Evolutionary conservation across 2,797 vertebrate species (phyloP).

Genomic region (Pachyuromys duprasi): DNA sequence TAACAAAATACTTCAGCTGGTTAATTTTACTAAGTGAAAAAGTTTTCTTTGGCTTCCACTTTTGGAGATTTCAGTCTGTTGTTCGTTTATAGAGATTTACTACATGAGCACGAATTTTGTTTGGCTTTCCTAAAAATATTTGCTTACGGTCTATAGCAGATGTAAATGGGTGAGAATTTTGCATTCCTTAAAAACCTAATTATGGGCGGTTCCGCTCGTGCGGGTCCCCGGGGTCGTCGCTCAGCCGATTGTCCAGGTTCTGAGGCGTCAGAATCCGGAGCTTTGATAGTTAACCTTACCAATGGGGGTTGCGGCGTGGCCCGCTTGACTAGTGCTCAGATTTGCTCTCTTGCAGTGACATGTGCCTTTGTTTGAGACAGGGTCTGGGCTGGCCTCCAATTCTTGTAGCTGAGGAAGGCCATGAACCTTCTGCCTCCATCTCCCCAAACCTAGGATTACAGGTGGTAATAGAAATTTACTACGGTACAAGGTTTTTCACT

Average conservation of each 20-base stretch:
- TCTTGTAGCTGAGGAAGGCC: not conserved
- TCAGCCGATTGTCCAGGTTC: rapidly evolving
- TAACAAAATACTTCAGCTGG: not conserved
- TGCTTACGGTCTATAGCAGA: not conserved
- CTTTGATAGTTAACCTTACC: rapidly evolving
- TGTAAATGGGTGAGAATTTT: too few species aligned
- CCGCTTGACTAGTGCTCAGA: not conserved
- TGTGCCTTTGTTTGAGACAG: not conserved
- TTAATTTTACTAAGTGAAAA: not conserved
- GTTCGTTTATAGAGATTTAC: not conserved
- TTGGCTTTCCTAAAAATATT: not conserved
- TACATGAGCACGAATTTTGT: not conserved
- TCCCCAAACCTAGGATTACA: not conserved
- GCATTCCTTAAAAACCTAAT: too few species aligned
- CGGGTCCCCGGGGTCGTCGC: rapidly evolving
- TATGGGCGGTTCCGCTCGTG: not conserved
- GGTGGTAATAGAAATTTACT: not conserved
- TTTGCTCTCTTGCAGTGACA: not conserved
- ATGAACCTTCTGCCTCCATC: not conserved
- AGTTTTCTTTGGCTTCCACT: not conserved
- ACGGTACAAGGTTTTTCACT: not conserved
- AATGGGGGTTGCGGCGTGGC: not conserved
- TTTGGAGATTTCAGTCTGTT: not conserved
- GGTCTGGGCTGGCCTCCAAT: not conserved
- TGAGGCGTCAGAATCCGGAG: rapidly evolving